phyloP scores from a whole-genome alignment of 2,797 vertebrate species.

The Ctenochaetus hawaiiensis region DNA sequence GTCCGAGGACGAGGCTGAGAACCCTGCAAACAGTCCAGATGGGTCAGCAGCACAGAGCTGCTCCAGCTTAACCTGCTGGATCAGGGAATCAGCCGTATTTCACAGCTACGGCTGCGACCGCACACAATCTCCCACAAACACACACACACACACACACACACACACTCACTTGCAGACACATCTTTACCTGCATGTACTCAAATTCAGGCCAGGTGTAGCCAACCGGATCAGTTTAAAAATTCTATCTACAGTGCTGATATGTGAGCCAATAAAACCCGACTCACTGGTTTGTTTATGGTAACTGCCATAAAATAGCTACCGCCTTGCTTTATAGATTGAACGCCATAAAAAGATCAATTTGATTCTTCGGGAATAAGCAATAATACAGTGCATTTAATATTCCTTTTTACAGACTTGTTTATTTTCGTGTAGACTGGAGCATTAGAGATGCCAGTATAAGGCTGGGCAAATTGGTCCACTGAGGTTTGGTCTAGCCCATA shows the following conservation, averaged over 20 bases:
- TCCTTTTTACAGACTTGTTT: slow-evolving; percentile 79
- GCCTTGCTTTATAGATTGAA: slow-evolving; percentile 58
- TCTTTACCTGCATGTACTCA: slow-evolving; percentile 1
- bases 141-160: slow-evolving; percentile 21
- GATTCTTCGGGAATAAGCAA: slow-evolving; percentile 74
- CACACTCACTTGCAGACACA: slow-evolving; percentile 10
- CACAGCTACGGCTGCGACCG: slow-evolving; percentile 54
- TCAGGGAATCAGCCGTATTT: slow-evolving; percentile 66
- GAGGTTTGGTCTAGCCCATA: slow-evolving; percentile 63
- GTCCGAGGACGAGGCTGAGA: slow-evolving; percentile 58
- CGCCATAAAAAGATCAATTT: slow-evolving; percentile 75
- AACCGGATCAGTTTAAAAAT: slow-evolving; percentile 33
- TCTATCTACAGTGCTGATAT: slow-evolving; percentile 19
- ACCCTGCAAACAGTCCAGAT: slow-evolving; percentile 65
- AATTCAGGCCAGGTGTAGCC: slow-evolving; percentile 37
- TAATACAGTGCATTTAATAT: slow-evolving; percentile 75
- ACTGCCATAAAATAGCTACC: slow-evolving; percentile 49
- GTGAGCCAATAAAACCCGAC: slow-evolving; percentile 45
- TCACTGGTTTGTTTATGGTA: slow-evolving; percentile 52
- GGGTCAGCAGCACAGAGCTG: slow-evolving; percentile 71
- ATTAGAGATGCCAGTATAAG: slow-evolving; percentile 79
- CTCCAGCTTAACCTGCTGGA: slow-evolving; percentile 78
- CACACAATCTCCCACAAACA: slow-evolving; percentile 39
- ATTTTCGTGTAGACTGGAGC: slow-evolving; percentile 76
- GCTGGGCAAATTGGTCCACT: slow-evolving; percentile 70